Evolutionary conservation across 2,888 invertebrate genomes (phyloP).

Genomic region (Hedychridium roseum): DNA sequence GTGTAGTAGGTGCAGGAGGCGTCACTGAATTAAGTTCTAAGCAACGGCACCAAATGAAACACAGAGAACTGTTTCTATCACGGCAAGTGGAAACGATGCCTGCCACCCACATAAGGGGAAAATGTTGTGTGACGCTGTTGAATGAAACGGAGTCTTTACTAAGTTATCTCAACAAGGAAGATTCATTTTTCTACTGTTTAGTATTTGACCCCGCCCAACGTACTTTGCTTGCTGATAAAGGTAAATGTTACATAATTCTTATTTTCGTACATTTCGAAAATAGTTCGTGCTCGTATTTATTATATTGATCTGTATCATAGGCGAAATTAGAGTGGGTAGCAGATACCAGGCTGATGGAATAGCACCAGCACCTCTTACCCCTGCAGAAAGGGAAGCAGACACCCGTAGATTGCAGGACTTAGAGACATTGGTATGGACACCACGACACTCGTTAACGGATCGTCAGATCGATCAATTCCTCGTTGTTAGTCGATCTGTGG

Average conservation of each 20-base stretch:
- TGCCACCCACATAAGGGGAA: conserved; percentile 98
- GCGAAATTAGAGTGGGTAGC: conserved; percentile 80
- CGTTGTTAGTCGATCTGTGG: conserved; percentile 92
- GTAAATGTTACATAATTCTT: conserved; percentile 55
- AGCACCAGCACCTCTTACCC: conserved; percentile 69
- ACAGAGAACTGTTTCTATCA: conserved; percentile 97
- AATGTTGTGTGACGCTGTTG: conserved; percentile 97
- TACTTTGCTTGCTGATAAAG: conserved; percentile 98
- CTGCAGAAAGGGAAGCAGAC: conserved; percentile 67
- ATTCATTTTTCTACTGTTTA: conserved; percentile 99
- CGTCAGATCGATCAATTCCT: conserved; percentile 99
- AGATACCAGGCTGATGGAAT: conserved; percentile 95
- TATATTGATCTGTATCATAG: conserved; percentile 30
- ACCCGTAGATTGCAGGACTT: conserved; percentile 77
- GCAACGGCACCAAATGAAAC: conserved; percentile 95
- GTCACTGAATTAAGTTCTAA: conserved; percentile 78
- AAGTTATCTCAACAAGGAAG: conserved; percentile 97
- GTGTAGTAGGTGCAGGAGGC: conserved; percentile 67
- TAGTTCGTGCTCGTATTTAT: no score
- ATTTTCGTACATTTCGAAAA: not conserved
- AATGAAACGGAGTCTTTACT: conserved; percentile 98
- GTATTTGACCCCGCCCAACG: conserved; percentile 99
- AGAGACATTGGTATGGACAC: conserved; percentile 95
- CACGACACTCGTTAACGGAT: conserved; percentile 89
- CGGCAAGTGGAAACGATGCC: conserved; percentile 97